These are phyloP conservation scores for Cheilosia impressa DNA, from an alignment of 2,888 invertebrate species.

Conservation along the genomic window DNA sequence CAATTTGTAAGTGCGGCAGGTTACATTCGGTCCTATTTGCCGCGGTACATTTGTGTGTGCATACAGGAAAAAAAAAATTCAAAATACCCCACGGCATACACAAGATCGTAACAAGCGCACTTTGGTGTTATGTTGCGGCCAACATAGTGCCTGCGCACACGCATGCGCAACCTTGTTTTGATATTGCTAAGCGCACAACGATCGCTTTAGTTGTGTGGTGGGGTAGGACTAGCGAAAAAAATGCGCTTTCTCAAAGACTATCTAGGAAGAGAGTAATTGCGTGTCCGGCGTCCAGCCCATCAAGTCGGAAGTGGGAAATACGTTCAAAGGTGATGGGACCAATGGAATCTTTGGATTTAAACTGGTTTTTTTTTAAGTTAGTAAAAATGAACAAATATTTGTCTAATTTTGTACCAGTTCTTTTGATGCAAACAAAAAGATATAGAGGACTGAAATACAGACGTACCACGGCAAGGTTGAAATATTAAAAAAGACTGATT, in stretches of 20 bases:
- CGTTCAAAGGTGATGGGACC: no score
- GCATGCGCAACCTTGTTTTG: conserved; percentile 41
- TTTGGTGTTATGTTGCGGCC: conserved; percentile 46
- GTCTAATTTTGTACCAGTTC: no score
- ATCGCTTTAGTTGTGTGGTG: conserved; percentile 9
- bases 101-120: conserved; percentile 50
- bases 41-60: conserved; percentile 43
- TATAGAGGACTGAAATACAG: no score
- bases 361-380: no score
- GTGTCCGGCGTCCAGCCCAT: not conserved
- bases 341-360: no score
- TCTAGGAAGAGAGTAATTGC: not conserved
- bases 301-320: not conserved
- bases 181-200: not conserved
- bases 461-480: no score
- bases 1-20: conserved; percentile 53
- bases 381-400: no score
- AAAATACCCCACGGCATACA: conserved; percentile 14
- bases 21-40: conserved; percentile 54
- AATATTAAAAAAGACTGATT: no score
- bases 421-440: no score
- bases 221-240: conserved; percentile 10
- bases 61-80: not conserved
- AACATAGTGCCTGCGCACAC: conserved; percentile 4
- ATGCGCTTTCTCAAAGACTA: not conserved